These are phyloP conservation scores for Pomacea canaliculata DNA, from an alignment of 2,888 invertebrate genomes.

Conservation along the genomic window DNA sequence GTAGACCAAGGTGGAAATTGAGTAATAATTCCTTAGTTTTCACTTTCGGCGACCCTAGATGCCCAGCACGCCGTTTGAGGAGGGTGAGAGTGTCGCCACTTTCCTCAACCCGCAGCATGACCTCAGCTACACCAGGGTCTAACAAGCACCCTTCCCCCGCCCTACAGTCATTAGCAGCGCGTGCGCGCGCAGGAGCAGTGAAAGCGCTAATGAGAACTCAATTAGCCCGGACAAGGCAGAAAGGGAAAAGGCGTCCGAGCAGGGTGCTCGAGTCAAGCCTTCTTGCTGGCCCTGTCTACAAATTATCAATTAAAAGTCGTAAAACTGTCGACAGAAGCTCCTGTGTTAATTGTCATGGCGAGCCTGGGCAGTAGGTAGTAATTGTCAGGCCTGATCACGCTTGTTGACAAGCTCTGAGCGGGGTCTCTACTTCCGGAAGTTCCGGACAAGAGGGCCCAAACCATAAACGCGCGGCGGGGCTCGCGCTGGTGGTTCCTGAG, in stretches of 20 bases:
- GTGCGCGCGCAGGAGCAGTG: constrained; percentile 15
- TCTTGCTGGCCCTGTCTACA: constrained; percentile 20
- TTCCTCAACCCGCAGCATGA: background rate
- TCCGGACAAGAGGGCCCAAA: background rate
- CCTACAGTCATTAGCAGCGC: constrained; percentile 21
- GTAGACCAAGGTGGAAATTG: too few species aligned
- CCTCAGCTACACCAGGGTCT: background rate
- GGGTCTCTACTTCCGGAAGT: constrained; percentile 17
- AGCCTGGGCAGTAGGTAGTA: constrained; percentile 23
- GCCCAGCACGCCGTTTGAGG: too few species aligned
- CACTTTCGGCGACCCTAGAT: too few species aligned
- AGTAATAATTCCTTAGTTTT: too few species aligned
- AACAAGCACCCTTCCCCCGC: constrained; percentile 15
- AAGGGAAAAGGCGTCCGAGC: background rate
- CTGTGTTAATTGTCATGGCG: constrained; percentile 23
- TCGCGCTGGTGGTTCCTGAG: background rate
- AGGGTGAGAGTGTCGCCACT: too few species aligned
- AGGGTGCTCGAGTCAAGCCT: constrained; percentile 20
- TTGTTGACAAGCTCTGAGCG: constrained; percentile 20
- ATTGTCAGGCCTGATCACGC: constrained; percentile 25
- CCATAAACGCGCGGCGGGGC: background rate
- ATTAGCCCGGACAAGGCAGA: constrained; percentile 18
- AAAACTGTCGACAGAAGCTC: constrained; percentile 3
- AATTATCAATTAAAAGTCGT: constrained; percentile 27
- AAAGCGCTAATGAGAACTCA: constrained; percentile 27